phyloP scores from a whole-genome alignment of 2,113 vertebrate species.

The Dinomys branickii region DNA sequence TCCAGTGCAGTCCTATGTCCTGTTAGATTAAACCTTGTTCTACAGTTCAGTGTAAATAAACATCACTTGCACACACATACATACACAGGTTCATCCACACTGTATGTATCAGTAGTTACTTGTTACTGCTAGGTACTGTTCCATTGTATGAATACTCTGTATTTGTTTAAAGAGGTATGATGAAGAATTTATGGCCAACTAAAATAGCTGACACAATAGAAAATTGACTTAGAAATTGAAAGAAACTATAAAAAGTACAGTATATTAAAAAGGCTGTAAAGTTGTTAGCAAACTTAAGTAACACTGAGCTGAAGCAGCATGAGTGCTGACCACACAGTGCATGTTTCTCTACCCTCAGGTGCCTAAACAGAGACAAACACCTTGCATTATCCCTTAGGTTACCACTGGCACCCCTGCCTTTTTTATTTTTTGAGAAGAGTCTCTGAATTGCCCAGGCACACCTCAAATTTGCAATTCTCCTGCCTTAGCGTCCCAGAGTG shows the following conservation, averaged over 20 bases:
- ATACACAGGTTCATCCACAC: background rate
- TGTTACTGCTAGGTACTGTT: background rate
- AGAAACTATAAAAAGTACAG: background rate
- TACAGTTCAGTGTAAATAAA: constrained; percentile 76
- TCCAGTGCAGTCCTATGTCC: constrained; percentile 71
- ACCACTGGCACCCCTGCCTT: background rate
- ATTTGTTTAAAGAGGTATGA: background rate
- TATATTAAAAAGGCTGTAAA: background rate
- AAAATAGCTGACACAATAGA: background rate
- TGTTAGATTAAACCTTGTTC: constrained; percentile 78
- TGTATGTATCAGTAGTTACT: background rate
- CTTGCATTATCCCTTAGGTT: background rate
- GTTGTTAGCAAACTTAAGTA: background rate
- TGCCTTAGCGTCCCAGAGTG: background rate
- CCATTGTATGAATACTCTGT: background rate
- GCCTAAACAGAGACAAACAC: background rate
- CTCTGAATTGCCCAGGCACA: background rate
- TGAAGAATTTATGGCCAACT: background rate
- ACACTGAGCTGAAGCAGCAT: background rate
- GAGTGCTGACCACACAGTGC: background rate
- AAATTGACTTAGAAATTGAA: constrained; percentile 32
- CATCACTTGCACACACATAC: background rate
- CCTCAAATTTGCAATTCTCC: background rate
- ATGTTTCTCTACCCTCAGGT: background rate
- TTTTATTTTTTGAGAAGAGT: background rate